phyloP scores from a whole-genome alignment of 1,140 invertebrate genomes.

The Pseudomyrmex dendroicus region DNA sequence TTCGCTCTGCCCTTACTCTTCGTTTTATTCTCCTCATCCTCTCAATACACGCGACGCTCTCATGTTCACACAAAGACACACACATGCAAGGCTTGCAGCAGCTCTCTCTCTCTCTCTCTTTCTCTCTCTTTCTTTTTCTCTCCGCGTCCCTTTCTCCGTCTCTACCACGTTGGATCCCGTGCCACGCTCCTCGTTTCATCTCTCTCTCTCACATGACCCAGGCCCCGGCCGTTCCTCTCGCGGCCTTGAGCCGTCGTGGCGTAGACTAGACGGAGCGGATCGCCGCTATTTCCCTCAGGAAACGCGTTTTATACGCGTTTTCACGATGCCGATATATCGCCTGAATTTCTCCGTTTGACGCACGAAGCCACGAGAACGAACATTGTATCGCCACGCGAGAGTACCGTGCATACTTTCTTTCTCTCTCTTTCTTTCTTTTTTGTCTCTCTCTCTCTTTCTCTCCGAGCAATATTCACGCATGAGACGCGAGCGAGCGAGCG shows the following conservation, averaged over 20 bases:
- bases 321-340: slow-evolving; percentile 25
- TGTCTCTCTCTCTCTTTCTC: background rate
- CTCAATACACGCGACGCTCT: slow-evolving; percentile 8
- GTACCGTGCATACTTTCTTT: background rate
- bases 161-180: background rate
- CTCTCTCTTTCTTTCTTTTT: background rate
- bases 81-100: background rate
- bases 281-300: slow-evolving; percentile 53
- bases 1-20: slow-evolving; percentile 23
- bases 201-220: slow-evolving; percentile 64
- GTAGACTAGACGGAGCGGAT: slow-evolving; percentile 47
- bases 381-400: slow-evolving; percentile 58
- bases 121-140: slow-evolving; percentile 25
- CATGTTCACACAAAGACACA: background rate
- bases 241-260: slow-evolving; percentile 75
- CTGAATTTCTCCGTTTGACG: slow-evolving; percentile 22
- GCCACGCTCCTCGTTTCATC: slow-evolving; percentile 11
- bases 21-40: slow-evolving; percentile 37
- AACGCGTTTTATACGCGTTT: slow-evolving; percentile 29
- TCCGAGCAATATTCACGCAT: slow-evolving; percentile 11
- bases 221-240: slow-evolving; percentile 77
- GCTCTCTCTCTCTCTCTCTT: slow-evolving; percentile 14
- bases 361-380: slow-evolving; percentile 38
- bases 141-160: slow-evolving; percentile 19
- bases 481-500: slow-evolving; percentile 27